Evolutionary conservation across 2,797 vertebrate genomes (phyloP).

Genomic region (Moxostoma hubbsi): DNA sequence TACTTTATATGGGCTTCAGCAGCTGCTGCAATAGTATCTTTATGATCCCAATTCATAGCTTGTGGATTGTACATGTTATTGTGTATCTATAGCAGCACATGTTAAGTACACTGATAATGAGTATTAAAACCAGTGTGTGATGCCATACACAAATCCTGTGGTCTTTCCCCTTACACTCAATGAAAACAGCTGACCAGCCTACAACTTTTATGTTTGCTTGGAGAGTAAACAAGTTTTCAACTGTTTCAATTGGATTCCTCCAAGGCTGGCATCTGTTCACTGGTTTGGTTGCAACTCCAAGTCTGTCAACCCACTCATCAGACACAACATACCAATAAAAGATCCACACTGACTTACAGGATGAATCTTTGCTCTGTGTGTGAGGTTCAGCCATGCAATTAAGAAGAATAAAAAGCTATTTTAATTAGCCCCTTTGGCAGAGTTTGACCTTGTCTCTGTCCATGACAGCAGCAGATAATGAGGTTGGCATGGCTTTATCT

Average conservation of each 20-base stretch:
- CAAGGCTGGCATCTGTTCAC: conserved; percentile 2
- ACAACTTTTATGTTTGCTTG: conserved; percentile 17
- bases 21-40: no score
- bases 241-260: conserved; percentile 6
- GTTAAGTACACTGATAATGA: not conserved
- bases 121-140: not conserved
- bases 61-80: not conserved
- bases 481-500: conserved; percentile 33
- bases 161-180: not conserved
- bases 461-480: conserved; percentile 41
- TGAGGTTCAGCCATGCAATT: conserved; percentile 19
- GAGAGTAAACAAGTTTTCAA: not conserved
- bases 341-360: not conserved
- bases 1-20: not conserved
- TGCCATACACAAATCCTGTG: not conserved
- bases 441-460: conserved; percentile 34
- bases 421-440: conserved; percentile 46
- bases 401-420: conserved; percentile 20
- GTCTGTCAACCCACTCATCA: not conserved
- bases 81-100: not conserved
- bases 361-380: conserved; percentile 8
- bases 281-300: not conserved
- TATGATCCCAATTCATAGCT: not conserved
- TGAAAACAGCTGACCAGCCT: not conserved
- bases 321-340: conserved; percentile 4